Base-by-base conservation (phyloP, 2,888 invertebrate genomes). In the Margaritifera margaritifera region DNA sequence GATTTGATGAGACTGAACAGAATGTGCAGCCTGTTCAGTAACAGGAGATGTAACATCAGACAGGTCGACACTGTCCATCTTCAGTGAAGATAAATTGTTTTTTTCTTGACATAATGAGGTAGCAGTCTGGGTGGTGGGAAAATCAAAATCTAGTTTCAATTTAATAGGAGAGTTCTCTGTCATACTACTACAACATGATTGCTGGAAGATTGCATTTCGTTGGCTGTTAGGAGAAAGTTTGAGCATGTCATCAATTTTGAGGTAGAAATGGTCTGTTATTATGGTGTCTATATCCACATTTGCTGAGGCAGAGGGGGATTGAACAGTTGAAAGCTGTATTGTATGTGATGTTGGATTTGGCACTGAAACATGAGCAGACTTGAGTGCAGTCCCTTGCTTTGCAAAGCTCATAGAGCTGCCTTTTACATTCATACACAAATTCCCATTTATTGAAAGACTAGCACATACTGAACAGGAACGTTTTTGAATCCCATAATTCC, bases 401-500 rank as follows among this genome's bases (percentile, higher is more conserved):
- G 42, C 42, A 42, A 42, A 15, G 15, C 11, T 11, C 15, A 42
- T 42, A 15, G 42, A 42, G 2, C 11, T 11, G 42, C 15, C 42
- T 42, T 42, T 42, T 15, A 42, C 42, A 42, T 15, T 42, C 42
- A 11, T 42, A 42, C 15, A 15, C 11, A 15, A 42, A 42, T 42
- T 42, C 42, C 15, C 42, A 2, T 42, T 42, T 42, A 42, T 15
- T 42, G 42, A 42, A 1, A 42, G 11, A 42, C 15, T 56, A 15
- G 22, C 56, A 56, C 56, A 56, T 18, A 25, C 22, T 11, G 25
- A 24, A 56, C 56, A 56, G 22, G 66, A 62, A 18, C 66, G 63
- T 61, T 71, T 74, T 6, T 42, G n/a, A 57, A 74, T 67, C n/a
- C 74, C 76, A 60, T 77, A 74, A 25, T 66, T 63, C 53, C 69